These are phyloP conservation scores for Papilio machaon DNA, from an alignment of 1,140 invertebrate species.

Conservation along the genomic window DNA sequence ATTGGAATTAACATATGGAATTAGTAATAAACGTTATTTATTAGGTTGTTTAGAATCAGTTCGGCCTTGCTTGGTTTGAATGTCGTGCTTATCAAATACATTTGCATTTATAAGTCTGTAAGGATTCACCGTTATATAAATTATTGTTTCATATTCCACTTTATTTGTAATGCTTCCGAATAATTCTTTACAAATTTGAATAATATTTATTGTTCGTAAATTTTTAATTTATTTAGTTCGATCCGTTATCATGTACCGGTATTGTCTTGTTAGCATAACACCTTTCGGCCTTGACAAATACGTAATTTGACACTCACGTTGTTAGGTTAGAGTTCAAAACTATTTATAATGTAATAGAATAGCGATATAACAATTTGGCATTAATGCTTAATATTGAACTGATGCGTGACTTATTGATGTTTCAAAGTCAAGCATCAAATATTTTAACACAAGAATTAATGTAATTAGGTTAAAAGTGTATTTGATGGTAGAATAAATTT, in stretches of 20 bases:
- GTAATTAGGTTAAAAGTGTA: constrained; percentile 17
- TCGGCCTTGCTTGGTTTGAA: constrained; percentile 56
- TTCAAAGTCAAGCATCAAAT: constrained; percentile 13
- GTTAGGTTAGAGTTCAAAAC: constrained; percentile 69
- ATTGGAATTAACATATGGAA: constrained; percentile 43
- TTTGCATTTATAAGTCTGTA: constrained; percentile 52
- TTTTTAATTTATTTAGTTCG: background rate
- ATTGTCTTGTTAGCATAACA: constrained; percentile 18
- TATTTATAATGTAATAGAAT: constrained; percentile 68
- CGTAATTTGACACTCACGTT: constrained; percentile 49
- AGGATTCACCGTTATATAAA: constrained; percentile 35
- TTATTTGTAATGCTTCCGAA: constrained; percentile 13
- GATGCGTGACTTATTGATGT: constrained; percentile 11
- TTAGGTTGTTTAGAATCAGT: constrained; percentile 58
- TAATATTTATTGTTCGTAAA: background rate
- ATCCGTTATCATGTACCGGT: background rate
- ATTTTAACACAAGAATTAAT: constrained; percentile 13
- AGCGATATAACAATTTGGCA: constrained; percentile 53
- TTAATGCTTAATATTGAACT: constrained; percentile 43
- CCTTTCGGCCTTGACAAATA: constrained; percentile 60
- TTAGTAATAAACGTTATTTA: constrained; percentile 54
- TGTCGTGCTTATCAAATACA: constrained; percentile 56
- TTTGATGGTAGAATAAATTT: background rate
- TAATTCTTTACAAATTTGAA: background rate
- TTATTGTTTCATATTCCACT: constrained; percentile 35